A percentile compares a stretch with the other conserved stretches of the same genome.
Conservation (phyloP, 2,797 vertebrate species). For the Squalus acanthias region DNA sequence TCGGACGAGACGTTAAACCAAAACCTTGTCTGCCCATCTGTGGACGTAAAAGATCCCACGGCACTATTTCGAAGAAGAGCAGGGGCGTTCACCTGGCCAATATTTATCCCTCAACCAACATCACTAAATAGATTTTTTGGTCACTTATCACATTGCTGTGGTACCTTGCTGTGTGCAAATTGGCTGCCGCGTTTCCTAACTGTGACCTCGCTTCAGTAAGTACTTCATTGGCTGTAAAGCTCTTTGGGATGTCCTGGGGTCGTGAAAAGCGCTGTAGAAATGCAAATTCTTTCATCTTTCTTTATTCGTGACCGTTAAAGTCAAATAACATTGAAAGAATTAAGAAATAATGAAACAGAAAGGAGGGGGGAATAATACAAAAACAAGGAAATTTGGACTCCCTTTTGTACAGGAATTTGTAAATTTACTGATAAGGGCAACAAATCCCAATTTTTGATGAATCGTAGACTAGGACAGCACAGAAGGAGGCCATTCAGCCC, state of each 20-base stretch:
- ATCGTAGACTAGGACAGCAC: not conserved
- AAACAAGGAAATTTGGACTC: not conserved
- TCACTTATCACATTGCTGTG: not conserved
- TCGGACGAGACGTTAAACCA: no score
- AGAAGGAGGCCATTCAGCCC: no score
- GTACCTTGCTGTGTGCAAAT: not conserved
- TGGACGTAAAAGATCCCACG: no score
- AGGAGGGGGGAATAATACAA: not conserved
- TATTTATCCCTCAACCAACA: no score
- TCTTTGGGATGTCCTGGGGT: not conserved
- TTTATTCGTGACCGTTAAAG: not conserved
- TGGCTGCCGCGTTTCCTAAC: not conserved
- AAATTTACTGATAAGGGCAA: not conserved
- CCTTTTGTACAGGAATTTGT: not conserved
- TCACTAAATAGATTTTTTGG: no score
- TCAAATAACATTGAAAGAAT: not conserved
- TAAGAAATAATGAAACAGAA: not conserved
- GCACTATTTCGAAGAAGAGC: no score
- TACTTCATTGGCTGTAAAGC: not conserved
- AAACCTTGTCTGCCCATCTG: no score
- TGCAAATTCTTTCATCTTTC: not conserved
- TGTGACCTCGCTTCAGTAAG: not conserved
- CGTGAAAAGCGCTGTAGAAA: not conserved
- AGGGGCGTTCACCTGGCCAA: no score
- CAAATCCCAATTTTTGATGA: not conserved